A percentile compares a stretch with the other conserved stretches of the same genome.
Evolutionary conservation across 2,888 invertebrate genomes (phyloP).

Genomic region (Ligdia adustata): DNA sequence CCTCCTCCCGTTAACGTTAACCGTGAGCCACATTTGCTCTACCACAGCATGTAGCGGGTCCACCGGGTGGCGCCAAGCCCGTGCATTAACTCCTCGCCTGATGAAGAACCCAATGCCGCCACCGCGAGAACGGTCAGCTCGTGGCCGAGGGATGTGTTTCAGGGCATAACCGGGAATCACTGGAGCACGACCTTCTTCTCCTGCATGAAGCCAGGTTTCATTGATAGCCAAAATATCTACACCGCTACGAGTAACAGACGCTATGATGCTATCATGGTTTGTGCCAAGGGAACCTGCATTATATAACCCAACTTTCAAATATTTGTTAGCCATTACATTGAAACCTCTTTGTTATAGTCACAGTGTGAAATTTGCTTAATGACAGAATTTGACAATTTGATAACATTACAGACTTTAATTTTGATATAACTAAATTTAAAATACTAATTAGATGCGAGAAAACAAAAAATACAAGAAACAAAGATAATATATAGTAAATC

Average conservation of each 20-base stretch:
- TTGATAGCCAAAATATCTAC: neutral
- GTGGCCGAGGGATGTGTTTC: neutral
- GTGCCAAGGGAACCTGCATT: conserved; percentile 9
- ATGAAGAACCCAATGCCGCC: neutral
- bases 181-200: neutral
- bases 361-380: too few relatives aligned
- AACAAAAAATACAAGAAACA: too few relatives aligned
- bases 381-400: too few relatives aligned
- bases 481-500: too few relatives aligned
- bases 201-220: neutral
- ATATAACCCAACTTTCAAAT: conserved; percentile 2
- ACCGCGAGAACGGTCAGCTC: neutral
- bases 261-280: neutral
- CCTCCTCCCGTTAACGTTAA: neutral
- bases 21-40: too few relatives aligned
- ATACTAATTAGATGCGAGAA: too few relatives aligned
- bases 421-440: too few relatives aligned
- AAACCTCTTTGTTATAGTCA: too few relatives aligned
- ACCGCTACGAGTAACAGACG: neutral
- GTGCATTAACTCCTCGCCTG: neutral
- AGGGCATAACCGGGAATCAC: neutral
- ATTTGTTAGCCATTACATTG: too few relatives aligned
- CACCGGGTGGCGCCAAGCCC: neutral
- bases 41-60: neutral
- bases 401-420: too few relatives aligned